phyloP scores from a whole-genome alignment of 2,797 vertebrate genomes.

The Glossophaga mutica region DNA sequence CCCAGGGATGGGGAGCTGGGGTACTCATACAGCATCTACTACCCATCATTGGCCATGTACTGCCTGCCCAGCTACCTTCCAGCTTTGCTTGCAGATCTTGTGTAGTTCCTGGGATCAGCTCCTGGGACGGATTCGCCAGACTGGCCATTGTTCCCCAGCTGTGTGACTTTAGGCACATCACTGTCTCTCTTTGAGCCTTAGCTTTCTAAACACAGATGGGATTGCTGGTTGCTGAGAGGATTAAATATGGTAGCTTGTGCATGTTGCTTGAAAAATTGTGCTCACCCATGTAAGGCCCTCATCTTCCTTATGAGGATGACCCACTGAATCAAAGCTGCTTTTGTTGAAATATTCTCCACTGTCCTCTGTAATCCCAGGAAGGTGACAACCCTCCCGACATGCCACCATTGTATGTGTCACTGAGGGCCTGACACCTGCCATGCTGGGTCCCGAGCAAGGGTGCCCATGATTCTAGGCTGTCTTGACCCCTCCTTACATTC shows the following conservation, averaged over 20 bases:
- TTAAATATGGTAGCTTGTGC: background rate
- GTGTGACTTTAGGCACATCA: background rate
- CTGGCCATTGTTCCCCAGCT: accelerated
- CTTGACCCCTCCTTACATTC: background rate
- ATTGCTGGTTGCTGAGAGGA: background rate
- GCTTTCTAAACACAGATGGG: no score
- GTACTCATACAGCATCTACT: background rate
- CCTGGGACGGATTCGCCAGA: background rate
- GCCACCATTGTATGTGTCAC: background rate
- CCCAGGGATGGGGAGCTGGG: accelerated
- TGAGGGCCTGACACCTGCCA: background rate
- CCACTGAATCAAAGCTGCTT: accelerated
- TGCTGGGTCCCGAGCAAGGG: background rate
- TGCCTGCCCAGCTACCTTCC: background rate
- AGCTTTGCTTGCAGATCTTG: background rate
- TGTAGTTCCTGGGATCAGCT: background rate
- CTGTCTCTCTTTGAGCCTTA: background rate
- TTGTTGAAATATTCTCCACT: no score
- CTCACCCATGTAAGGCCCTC: accelerated
- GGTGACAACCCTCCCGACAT: background rate
- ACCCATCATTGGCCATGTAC: background rate
- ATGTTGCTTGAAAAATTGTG: background rate
- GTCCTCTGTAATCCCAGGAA: background rate
- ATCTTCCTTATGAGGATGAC: no score
- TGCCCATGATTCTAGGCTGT: background rate